These are phyloP conservation scores for Phrynocephalus guinanensis DNA, from an alignment of 2,797 vertebrate genomes.

Conservation along the genomic window DNA sequence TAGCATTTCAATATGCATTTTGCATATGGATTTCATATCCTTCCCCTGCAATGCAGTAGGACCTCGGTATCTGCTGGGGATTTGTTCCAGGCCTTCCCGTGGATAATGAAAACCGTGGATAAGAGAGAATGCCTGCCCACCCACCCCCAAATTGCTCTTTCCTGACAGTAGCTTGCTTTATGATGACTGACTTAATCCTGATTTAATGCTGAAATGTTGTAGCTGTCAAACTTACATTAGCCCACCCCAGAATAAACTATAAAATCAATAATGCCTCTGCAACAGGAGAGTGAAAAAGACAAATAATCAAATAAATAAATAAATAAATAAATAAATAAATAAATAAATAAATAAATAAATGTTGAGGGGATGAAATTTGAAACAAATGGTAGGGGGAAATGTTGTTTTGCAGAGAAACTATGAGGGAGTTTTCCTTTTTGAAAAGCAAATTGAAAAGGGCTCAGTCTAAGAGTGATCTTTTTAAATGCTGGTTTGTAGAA, in stretches of 20 bases:
- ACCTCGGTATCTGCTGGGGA: no score
- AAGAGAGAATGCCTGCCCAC: no score
- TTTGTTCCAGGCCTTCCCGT: no score
- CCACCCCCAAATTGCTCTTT: no score
- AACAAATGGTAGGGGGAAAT: slow-evolving; percentile 1
- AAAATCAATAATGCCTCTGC: slow-evolving; percentile 15
- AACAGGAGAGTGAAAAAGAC: not conserved
- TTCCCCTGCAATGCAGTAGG: not conserved
- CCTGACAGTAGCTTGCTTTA: no score
- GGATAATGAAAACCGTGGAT: no score
- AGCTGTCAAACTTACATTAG: not conserved
- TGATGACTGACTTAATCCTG: not conserved
- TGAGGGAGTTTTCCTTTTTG: slow-evolving; percentile 17
- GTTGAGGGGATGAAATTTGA: slow-evolving; percentile 30
- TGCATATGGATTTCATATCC: not conserved
- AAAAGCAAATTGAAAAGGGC: slow-evolving; percentile 53
- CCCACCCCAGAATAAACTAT: not conserved
- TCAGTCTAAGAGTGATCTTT: slow-evolving; percentile 55
- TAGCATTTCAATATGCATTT: not conserved
- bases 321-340: not conserved
- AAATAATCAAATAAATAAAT: not conserved
- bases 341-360: not conserved
- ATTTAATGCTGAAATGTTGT: not conserved
- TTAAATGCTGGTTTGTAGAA: slow-evolving; percentile 46
- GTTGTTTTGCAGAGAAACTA: slow-evolving; percentile 15